Conservation (phyloP, 2,888 invertebrate genomes). For the Prosopocoilus inquinatus region DNA sequence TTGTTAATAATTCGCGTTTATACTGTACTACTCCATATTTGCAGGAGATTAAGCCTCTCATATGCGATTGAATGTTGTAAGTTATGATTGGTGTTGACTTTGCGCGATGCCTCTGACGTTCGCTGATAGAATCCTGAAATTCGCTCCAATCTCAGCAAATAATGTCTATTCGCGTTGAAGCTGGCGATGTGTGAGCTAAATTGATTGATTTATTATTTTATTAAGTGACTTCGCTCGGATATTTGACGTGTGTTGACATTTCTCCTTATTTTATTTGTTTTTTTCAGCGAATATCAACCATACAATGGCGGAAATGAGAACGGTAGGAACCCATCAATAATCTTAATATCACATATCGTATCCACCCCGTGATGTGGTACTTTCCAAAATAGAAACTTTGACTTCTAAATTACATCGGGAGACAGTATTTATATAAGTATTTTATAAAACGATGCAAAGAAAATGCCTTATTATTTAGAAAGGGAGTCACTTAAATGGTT, state of each 20-base stretch:
- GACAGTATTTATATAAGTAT: too few relatives aligned
- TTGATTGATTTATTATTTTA: conserved; percentile 15
- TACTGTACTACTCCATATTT: background rate
- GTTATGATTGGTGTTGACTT: conserved; percentile 27
- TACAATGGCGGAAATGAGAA: too few relatives aligned
- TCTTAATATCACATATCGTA: too few relatives aligned
- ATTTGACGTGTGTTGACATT: background rate
- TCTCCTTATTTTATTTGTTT: background rate
- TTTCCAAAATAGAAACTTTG: too few relatives aligned
- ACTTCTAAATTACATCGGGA: too few relatives aligned
- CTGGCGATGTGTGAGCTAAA: conserved; percentile 17
- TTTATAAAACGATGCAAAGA: too few relatives aligned
- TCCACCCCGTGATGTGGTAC: too few relatives aligned
- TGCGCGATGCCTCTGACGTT: conserved; percentile 22
- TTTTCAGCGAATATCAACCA: too few relatives aligned
- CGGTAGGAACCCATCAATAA: too few relatives aligned
- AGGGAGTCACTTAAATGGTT: too few relatives aligned
- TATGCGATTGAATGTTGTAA: conserved; percentile 21
- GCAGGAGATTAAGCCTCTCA: background rate
- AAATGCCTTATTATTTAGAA: too few relatives aligned
- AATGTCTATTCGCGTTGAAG: conserved; percentile 24
- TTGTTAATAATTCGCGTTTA: background rate
- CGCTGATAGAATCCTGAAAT: conserved; percentile 24
- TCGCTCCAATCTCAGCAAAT: conserved; percentile 21
- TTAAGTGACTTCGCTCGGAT: background rate